These are phyloP conservation scores for Dyspetes luteomarginatus DNA, from an alignment of 2,888 invertebrate species.

Conservation along the genomic window DNA sequence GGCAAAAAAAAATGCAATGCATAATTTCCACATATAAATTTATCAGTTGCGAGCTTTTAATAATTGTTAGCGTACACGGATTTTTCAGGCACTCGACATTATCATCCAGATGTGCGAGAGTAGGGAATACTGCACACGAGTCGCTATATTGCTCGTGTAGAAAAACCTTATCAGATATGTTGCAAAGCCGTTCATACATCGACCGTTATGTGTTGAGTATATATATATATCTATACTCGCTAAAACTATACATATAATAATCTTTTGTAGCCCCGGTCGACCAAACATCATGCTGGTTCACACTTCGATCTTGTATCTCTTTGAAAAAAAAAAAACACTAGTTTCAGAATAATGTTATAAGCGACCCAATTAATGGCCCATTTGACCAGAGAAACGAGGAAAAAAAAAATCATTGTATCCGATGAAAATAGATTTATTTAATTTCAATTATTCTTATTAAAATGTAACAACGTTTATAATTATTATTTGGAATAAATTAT, in stretches of 20 bases:
- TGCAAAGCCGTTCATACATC: slow-evolving; percentile 8
- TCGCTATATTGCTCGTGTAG: not conserved
- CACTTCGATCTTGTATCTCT: not conserved
- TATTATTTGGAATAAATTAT: no score
- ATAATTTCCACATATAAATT: slow-evolving; percentile 15
- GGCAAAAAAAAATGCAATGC: no score
- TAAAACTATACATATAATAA: no score
- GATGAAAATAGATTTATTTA: no score
- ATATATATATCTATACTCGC: no score
- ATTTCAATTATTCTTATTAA: no score
- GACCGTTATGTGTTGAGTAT: not conserved
- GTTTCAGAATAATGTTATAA: not conserved
- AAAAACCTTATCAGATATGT: not conserved
- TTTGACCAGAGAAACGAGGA: no score
- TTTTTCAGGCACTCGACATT: not conserved
- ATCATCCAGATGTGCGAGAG: not conserved
- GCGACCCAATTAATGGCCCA: not conserved
- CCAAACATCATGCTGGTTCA: not conserved
- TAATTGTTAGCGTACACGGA: not conserved
- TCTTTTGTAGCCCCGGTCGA: slow-evolving; percentile 30
- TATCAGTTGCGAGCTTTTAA: not conserved
- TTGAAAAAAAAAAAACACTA: not conserved
- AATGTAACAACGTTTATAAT: no score
- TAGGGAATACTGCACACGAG: not conserved
- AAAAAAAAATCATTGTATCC: no score